A percentile compares a stretch with the other conserved stretches of the same genome.
Evolutionary conservation across 2,888 invertebrate species (phyloP).

Genomic region (Morpho helenor): DNA sequence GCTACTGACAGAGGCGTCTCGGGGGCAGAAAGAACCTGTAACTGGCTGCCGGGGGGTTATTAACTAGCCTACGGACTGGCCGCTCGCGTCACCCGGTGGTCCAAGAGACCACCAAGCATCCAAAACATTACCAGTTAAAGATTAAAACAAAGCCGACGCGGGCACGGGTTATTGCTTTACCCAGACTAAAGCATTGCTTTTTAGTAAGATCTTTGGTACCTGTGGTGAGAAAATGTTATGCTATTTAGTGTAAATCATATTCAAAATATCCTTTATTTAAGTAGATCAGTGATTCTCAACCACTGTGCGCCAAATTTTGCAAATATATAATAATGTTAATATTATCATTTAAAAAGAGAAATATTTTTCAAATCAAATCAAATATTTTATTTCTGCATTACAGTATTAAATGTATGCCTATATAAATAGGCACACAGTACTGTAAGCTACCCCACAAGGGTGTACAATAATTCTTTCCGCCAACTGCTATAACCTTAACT

Average conservation of each 20-base stretch:
- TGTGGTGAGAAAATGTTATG: conserved; percentile 47
- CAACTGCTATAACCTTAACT: too few species aligned
- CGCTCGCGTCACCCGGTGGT: conserved; percentile 55
- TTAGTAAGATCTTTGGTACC: conserved; percentile 48
- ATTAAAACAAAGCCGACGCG: conserved; percentile 26
- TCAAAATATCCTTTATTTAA: too few species aligned
- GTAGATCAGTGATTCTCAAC: too few species aligned
- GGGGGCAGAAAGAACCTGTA: conserved; percentile 72
- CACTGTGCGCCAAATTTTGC: too few species aligned
- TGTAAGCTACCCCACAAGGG: too few species aligned
- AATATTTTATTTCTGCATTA: too few species aligned
- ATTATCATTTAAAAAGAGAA: too few species aligned
- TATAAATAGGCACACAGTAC: too few species aligned
- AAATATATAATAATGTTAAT: too few species aligned
- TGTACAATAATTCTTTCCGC: too few species aligned
- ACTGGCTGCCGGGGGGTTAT: conserved; percentile 78
- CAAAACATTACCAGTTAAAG: conserved; percentile 27
- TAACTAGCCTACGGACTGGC: conserved; percentile 65
- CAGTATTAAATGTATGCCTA: too few species aligned
- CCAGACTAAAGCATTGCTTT: conserved; percentile 31
- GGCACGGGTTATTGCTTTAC: conserved; percentile 26
- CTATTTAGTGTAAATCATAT: conserved; percentile 20
- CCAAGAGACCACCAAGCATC: conserved; percentile 39
- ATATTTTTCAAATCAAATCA: too few species aligned
- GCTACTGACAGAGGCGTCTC: conserved; percentile 61